Evolutionary conservation across 1,140 invertebrate genomes (phyloP), one percentile per base, ranked within the genome.

Genomic region (Macrobrachium nipponense): DNA sequence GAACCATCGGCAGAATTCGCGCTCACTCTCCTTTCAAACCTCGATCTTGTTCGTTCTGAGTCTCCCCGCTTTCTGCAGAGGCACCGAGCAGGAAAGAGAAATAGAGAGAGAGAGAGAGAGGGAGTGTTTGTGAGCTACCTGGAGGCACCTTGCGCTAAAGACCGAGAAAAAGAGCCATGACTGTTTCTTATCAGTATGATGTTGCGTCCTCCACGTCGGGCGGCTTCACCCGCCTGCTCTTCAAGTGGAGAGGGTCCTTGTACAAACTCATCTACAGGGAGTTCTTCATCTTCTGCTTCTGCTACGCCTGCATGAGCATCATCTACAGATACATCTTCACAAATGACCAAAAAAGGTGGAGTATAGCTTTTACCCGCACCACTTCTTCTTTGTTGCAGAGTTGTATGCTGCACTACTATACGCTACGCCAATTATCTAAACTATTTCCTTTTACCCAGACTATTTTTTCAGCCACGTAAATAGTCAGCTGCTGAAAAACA

Each of bases 261-360:
- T 96, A 95, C 92, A 96, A 96, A 89, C 92, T 95, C 14, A 94
- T 96, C 81, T 95, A 95, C 90, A 92, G 94, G 72, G 95, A 96
- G 90, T 91, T 95, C 14, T 62, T 94, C 3, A 90, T 95, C 15
- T 95, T 95, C 90, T 89, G 93, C 20, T 75, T 92, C 7, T 88
- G 93, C 1, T 96, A 95, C 89, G 92, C 91, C 3, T 76, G 90
- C 20, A 92, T 96, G 62, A 94, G 94, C 75, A 90, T 94, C 11
- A 89, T 94, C 62, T 96, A 96, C 90, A 91, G 95, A 70, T 91
- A 94, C 82, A 90, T 92, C n/a, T 92, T 96, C 59, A 93, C 90
- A 27, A 87, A 90, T 15, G 79, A 90, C 5, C 94, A 95, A 89
- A 94, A 93, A 91, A 92, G 91, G 94, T 94, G 91, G 90, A 91